Conservation (phyloP, 2,888 invertebrate species). For the Hydrotaea diabolus region DNA sequence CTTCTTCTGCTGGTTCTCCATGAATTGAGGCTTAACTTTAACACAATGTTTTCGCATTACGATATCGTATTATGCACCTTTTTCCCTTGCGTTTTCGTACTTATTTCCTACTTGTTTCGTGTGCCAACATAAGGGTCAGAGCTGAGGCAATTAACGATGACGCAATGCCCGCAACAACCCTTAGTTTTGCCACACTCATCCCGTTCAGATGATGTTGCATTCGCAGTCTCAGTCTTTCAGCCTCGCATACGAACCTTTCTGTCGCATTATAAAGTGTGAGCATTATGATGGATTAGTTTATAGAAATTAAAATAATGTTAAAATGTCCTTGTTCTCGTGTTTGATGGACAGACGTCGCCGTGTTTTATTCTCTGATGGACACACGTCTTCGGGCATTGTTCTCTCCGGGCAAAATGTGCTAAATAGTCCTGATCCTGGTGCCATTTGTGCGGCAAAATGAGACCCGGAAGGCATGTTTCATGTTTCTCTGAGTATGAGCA, state of each 20-base stretch:
- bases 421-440: background rate
- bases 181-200: background rate
- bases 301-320: conserved; percentile 76
- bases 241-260: conserved; percentile 48
- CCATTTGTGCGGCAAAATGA: conserved; percentile 10
- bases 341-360: conserved; percentile 23
- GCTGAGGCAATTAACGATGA: conserved; percentile 39
- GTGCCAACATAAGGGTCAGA: conserved; percentile 49
- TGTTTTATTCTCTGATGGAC: conserved; percentile 7
- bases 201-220: conserved; percentile 37
- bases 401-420: background rate
- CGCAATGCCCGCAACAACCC: conserved; percentile 13
- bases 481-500: conserved; percentile 42
- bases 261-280: conserved; percentile 71
- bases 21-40: conserved; percentile 61
- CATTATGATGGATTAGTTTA: conserved; percentile 78
- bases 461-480: conserved; percentile 42
- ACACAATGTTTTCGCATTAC: conserved; percentile 40
- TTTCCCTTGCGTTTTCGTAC: background rate
- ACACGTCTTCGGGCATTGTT: conserved; percentile 10
- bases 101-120: background rate
- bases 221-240: conserved; percentile 14
- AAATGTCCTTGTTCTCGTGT: conserved; percentile 25
- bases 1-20: background rate
- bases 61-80: conserved; percentile 18